phyloP scores from a whole-genome alignment of 2,888 invertebrate species.

The Resseliella maxima region DNA sequence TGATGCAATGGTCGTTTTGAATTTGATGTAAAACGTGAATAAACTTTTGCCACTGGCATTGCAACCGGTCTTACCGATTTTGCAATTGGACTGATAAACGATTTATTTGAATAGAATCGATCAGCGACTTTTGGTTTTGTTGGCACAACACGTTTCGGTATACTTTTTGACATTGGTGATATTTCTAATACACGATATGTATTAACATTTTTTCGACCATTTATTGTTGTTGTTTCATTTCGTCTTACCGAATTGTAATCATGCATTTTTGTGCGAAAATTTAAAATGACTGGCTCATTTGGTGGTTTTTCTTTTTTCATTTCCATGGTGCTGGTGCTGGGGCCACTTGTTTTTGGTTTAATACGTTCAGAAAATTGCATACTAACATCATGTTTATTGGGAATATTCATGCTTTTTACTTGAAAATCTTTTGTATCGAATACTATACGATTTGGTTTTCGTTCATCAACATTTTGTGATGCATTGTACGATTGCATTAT shows the following conservation, averaged over 20 bases:
- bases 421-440: background rate
- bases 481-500: background rate
- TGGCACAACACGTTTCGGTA: background rate
- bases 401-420: background rate
- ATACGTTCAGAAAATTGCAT: background rate
- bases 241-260: background rate
- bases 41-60: background rate
- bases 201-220: background rate
- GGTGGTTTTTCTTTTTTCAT: background rate
- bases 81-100: background rate
- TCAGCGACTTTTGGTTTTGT: background rate
- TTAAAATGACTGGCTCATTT: slow-evolving; percentile 33
- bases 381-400: background rate
- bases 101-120: background rate
- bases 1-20: background rate
- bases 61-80: background rate
- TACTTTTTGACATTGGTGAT: background rate
- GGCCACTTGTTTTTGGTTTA: background rate
- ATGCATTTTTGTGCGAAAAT: slow-evolving; percentile 13
- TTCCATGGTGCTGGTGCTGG: background rate
- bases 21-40: background rate
- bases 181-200: background rate
- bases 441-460: no score
- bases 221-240: background rate
- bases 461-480: background rate